These are phyloP conservation scores for Tragopan temminckii DNA, from an alignment of 2,797 vertebrate genomes.

Conservation along the genomic window DNA sequence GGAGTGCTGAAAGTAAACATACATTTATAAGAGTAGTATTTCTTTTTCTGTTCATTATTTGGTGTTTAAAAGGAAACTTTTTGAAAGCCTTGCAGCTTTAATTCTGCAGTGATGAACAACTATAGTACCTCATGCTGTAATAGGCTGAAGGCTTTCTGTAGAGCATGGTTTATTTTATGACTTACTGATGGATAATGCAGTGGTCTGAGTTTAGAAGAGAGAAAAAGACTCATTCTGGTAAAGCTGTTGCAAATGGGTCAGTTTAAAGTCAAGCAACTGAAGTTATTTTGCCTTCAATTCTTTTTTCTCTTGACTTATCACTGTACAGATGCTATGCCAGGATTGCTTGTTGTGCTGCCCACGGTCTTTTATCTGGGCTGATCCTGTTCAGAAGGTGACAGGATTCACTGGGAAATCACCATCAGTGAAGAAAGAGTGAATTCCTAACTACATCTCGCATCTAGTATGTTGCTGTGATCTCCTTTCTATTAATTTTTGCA, in stretches of 20 bases:
- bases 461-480: background rate
- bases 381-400: background rate
- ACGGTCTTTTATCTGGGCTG: background rate
- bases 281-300: background rate
- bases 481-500: background rate
- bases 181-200: background rate
- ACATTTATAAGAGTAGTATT: background rate
- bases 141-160: rapidly evolving
- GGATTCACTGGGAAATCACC: background rate
- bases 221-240: background rate
- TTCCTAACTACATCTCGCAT: background rate
- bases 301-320: background rate
- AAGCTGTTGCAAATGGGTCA: background rate
- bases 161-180: background rate
- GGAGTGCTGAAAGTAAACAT: background rate
- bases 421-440: background rate
- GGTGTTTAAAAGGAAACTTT: background rate
- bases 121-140: background rate
- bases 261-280: background rate
- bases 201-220: background rate
- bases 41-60: background rate
- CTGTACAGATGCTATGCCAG: background rate
- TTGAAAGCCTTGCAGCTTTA: background rate
- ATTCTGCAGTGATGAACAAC: background rate
- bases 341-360: background rate